Conservation (phyloP, 2,113 vertebrate genomes). For the Tachysurus vachellii region DNA sequence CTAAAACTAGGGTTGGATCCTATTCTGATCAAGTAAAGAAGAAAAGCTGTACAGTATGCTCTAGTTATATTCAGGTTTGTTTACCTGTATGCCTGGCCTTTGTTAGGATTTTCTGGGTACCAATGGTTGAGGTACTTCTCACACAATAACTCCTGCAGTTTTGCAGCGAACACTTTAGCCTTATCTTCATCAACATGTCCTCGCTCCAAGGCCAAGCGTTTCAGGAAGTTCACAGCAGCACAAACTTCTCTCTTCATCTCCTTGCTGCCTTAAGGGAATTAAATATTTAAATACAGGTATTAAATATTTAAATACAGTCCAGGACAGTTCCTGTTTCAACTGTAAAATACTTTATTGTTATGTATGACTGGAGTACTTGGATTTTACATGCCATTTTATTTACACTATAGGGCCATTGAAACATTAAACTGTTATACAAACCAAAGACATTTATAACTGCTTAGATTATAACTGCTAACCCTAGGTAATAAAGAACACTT, state of each 20-base stretch:
- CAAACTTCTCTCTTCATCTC: constrained; percentile 92
- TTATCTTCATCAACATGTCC: constrained; percentile 76
- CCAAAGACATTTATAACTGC: not conserved
- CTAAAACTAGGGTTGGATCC: not conserved
- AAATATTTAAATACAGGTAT: not conserved
- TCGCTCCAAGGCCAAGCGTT: constrained; percentile 78
- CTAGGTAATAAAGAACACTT: not conserved
- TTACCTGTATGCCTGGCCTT: constrained; percentile 92
- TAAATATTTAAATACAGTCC: not conserved
- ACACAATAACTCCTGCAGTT: constrained; percentile 79
- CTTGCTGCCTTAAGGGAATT: constrained; percentile 40
- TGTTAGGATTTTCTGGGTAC: constrained; percentile 82
- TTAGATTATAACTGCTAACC: not conserved
- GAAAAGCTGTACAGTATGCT: not conserved
- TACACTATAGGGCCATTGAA: not conserved
- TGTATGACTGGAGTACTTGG: not conserved
- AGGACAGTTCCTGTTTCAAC: not conserved
- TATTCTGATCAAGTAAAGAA: not conserved
- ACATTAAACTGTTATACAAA: not conserved
- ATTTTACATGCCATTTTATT: not conserved
- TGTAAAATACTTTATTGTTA: not conserved
- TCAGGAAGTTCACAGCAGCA: constrained; percentile 85
- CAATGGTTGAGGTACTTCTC: constrained; percentile 88
- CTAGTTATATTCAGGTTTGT: not conserved
- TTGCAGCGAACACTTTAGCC: constrained; percentile 80